Conservation (phyloP, 2,888 invertebrate genomes). For the Acanthosepion esculentum region DNA sequence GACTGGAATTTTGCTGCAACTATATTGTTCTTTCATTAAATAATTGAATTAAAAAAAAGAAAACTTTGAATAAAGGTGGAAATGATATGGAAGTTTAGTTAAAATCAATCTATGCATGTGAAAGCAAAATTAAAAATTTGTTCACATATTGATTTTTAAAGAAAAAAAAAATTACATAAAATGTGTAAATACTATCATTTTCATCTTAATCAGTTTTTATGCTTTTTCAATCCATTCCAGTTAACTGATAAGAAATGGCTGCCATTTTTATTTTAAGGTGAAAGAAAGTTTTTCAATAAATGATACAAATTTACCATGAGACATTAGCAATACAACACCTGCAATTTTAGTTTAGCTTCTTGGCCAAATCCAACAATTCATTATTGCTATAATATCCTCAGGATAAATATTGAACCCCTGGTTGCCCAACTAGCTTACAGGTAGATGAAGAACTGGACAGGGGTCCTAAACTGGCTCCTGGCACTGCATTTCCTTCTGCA, state of each 20-base stretch:
- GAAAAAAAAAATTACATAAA: no score
- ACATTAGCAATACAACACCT: neutral
- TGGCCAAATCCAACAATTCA: neutral
- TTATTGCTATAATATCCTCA: slow-evolving; percentile 14
- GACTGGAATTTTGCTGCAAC: no score
- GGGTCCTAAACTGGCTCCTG: slow-evolving; percentile 7
- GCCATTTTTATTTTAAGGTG: neutral
- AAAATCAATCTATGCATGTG: no score
- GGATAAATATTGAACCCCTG: neutral
- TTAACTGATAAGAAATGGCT: neutral
- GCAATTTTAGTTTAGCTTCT: neutral
- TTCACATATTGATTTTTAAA: no score
- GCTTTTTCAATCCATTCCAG: neutral
- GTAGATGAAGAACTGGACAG: slow-evolving; percentile 33
- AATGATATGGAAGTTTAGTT: no score
- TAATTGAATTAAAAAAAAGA: no score
- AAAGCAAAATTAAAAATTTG: no score
- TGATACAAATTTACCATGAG: slow-evolving; percentile 1
- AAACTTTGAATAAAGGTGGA: no score
- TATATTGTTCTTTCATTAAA: no score
- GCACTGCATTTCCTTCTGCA: neutral
- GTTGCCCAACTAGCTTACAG: neutral
- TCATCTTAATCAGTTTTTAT: neutral
- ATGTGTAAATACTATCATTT: neutral
- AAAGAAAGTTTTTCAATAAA: neutral